Evolutionary conservation across 2,888 invertebrate species (phyloP).

Genomic region (Drosophila prostipennis): DNA sequence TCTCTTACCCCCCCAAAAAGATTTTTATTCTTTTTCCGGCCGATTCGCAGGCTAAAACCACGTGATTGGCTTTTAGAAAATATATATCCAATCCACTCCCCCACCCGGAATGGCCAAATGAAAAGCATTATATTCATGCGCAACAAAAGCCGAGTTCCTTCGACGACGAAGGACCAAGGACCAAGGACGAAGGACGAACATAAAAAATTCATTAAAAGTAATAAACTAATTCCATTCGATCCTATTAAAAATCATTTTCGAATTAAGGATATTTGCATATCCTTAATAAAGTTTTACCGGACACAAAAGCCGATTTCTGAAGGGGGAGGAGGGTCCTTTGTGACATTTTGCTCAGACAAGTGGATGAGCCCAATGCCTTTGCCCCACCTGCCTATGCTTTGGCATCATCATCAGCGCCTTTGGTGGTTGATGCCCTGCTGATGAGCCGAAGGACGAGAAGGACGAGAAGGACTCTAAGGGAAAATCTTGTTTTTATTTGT

Average conservation of each 20-base stretch:
- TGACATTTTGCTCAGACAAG: slow-evolving; percentile 76
- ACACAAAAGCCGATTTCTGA: slow-evolving; percentile 34
- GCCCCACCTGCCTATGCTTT: slow-evolving; percentile 29
- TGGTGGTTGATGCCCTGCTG: slow-evolving; percentile 70
- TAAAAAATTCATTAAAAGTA: slow-evolving; percentile 84
- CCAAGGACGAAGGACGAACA: slow-evolving; percentile 50
- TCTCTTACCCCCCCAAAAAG: neutral
- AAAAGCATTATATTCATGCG: slow-evolving; percentile 71
- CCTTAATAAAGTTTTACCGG: slow-evolving; percentile 81
- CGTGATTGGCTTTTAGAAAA: slow-evolving; percentile 69
- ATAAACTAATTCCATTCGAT: slow-evolving; percentile 84
- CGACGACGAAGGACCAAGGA: slow-evolving; percentile 2
- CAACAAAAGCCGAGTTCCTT: slow-evolving; percentile 52
- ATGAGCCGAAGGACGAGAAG: slow-evolving; percentile 48
- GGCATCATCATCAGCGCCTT: slow-evolving; percentile 45
- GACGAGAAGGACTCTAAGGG: slow-evolving; percentile 37
- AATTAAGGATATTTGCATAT: slow-evolving; percentile 84
- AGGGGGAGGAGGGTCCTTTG: slow-evolving; percentile 50
- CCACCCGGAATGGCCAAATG: slow-evolving; percentile 34
- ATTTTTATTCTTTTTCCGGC: slow-evolving; percentile 16
- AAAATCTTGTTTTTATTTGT: slow-evolving; percentile 78
- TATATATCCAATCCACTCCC: slow-evolving; percentile 11
- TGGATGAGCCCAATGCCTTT: slow-evolving; percentile 60
- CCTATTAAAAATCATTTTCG: slow-evolving; percentile 84
- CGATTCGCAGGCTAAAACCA: slow-evolving; percentile 46